Conservation (phyloP, 2,888 invertebrate genomes). For the Orgyia antiqua region DNA sequence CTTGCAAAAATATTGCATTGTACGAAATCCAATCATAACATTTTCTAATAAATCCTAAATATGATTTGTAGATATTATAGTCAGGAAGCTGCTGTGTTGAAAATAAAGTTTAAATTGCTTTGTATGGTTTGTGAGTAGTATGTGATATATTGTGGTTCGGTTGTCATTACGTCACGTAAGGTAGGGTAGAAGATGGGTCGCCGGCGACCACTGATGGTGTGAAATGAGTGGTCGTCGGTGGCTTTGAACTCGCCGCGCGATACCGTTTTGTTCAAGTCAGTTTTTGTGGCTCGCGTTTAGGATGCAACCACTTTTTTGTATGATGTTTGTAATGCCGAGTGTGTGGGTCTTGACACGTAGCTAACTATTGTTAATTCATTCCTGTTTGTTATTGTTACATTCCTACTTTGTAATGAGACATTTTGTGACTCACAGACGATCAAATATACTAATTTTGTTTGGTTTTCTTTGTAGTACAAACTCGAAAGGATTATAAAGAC, state of each 20-base stretch:
- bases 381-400: conserved; percentile 65
- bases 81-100: conserved; percentile 12
- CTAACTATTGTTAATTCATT: conserved; percentile 68
- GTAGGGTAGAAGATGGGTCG: conserved; percentile 39
- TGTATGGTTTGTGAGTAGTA: conserved; percentile 18
- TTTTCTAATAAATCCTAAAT: conserved; percentile 18
- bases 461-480: conserved; percentile 28
- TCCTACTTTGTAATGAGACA: conserved; percentile 34
- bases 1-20: no score
- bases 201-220: conserved; percentile 56
- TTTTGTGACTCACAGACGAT: conserved; percentile 28
- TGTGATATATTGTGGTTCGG: conserved; percentile 29
- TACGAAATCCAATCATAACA: no score
- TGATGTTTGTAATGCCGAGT: conserved; percentile 72
- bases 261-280: conserved; percentile 63
- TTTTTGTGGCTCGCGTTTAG: conserved; percentile 70
- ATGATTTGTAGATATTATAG: neutral
- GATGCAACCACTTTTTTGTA: conserved; percentile 70
- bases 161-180: conserved; percentile 69
- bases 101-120: conserved; percentile 28
- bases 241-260: conserved; percentile 63
- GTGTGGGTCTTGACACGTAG: conserved; percentile 76
- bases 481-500: no score
- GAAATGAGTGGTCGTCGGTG: conserved; percentile 60
- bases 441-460: conserved; percentile 19